Base-by-base conservation (phyloP, 53 echinoderm and acorn worm genomes). In the Luidia sarsii region DNA sequence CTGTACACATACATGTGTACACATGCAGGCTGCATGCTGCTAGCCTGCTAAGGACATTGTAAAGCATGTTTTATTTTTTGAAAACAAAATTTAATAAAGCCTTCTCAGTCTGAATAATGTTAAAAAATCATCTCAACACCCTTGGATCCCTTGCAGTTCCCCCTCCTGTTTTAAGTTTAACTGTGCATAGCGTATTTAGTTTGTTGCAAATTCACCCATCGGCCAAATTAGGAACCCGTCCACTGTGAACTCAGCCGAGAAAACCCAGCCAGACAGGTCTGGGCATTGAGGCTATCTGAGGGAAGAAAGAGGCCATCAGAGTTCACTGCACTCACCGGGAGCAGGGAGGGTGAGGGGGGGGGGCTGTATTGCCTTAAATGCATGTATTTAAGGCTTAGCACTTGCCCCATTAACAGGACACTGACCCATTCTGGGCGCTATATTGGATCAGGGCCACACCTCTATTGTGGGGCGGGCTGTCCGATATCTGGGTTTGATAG, bases 341-440 rank as follows among this genome's bases (percentile, higher is more conserved):
- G 25, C 4, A 21, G 6, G 41, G 41, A 6, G 41, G 41, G 6
- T 7, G 11, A 33, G 37, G n/a, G 27, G 13, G 72, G 38, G 10
- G 25, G 54, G 67, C 29, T 63, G 1, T 29, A 35, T 63, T 19
- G 30, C 36, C 53, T 37, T 55, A 71, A 71, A 71, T 36, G 54
- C 36, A 36, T 20, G 5, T 48, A 30, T 30, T 50, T 25, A 72
- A 4, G 52, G 72, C 28, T 56, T 55, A 38, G 56, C 14, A 34
- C 22, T 71, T 14, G 34, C 71, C 71, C 71, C 71, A 71, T 71
- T 71, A 71, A 33, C 35, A 71, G 72, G 72, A 38, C 72, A 72
- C 54, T 32, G 37, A 72, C 72, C 56, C 10, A 38, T 24, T 54
- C 55, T 21, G 25, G 32, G 23, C 23, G 27, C 7, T 37, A 33